Base-by-base conservation (phyloP, 2,113 vertebrate genomes). In the Pholis gunnellus region DNA sequence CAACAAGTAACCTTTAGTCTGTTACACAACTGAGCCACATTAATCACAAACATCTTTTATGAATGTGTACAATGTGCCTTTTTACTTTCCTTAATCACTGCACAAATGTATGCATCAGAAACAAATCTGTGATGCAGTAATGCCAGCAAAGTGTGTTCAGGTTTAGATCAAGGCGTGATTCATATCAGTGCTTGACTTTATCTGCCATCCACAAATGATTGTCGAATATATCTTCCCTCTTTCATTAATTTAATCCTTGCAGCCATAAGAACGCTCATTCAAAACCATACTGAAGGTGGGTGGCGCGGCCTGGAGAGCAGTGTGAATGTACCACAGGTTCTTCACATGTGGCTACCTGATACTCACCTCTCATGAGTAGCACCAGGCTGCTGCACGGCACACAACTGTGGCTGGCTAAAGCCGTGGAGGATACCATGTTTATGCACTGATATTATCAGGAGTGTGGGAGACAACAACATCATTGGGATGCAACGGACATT, bases 121-220 rank as follows among this genome's bases (percentile, higher is more conserved):
- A 27, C 52, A 59, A 71, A 31, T 31, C 70, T 79, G 68, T 83
- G 64, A 78, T 79, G 73, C 69, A 59, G 71, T 68, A 46, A 76
- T 64, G 44, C 17, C n/a, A 67, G 72, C 66, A 46, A 74, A 56
- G 68, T 48, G 17, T 27, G 36, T 9, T 5, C 70, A 13, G 34
- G 31, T 15, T 66, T 36, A 75, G 65, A 87, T 89, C 82, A 89
- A 85, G 83, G 74, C 42, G 2, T 38, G 72, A 79, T 46, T 82
- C 54, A 59, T 44, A 76, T 78, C 63, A 75, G 60, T 13, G 1
- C 36, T 84, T 25, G 4, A 66, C 59, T 57, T 27, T 59, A 74
- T 69, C 64, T 29, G 40, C 66, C 75, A 52, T 36, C 25, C 69
- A 31, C 50, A 44, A 76, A 38, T 52, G n/a, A 46, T 52, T 31